Evolutionary conservation across 2,113 vertebrate genomes (phyloP).

Genomic region (Anoplopoma fimbria): DNA sequence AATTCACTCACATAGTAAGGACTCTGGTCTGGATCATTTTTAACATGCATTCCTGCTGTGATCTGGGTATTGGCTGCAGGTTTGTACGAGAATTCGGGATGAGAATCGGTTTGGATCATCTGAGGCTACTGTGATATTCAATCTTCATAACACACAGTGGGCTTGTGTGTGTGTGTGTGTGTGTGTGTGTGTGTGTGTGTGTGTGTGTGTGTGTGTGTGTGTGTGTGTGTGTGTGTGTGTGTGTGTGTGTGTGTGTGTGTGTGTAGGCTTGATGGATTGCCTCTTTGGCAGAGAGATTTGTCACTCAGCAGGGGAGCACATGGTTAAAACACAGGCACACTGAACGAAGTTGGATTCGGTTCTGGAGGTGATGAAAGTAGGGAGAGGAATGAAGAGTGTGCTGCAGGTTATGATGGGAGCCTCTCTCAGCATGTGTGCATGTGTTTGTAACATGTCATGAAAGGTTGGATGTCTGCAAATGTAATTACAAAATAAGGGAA

Average conservation of each 20-base stretch:
- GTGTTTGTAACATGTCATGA: conserved; percentile 31
- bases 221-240: conserved; percentile 13
- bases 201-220: conserved; percentile 32
- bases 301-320: conserved; percentile 69
- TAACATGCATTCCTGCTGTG: conserved; percentile 54
- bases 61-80: conserved; percentile 35
- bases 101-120: conserved; percentile 52
- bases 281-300: conserved; percentile 73
- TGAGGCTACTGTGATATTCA: conserved; percentile 59
- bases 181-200: conserved; percentile 16
- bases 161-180: conserved; percentile 16
- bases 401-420: conserved; percentile 21
- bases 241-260: conserved; percentile 22
- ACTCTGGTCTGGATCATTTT: conserved; percentile 59
- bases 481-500: conserved; percentile 3
- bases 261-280: conserved; percentile 59
- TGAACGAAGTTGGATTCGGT: conserved; percentile 43
- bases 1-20: neutral
- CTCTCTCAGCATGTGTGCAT: conserved; percentile 11
- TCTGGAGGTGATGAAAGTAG: conserved; percentile 46
- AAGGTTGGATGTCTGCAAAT: conserved; percentile 16
- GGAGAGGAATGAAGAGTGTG: neutral
- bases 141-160: conserved; percentile 42
- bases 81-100: conserved; percentile 22
- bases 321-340: conserved; percentile 48